Percentiles rank a stretch among this genome's conserved stretches.
Evolutionary conservation across 2,797 vertebrate species (phyloP).

Genomic region (Myoxocephalus aenaeus): DNA sequence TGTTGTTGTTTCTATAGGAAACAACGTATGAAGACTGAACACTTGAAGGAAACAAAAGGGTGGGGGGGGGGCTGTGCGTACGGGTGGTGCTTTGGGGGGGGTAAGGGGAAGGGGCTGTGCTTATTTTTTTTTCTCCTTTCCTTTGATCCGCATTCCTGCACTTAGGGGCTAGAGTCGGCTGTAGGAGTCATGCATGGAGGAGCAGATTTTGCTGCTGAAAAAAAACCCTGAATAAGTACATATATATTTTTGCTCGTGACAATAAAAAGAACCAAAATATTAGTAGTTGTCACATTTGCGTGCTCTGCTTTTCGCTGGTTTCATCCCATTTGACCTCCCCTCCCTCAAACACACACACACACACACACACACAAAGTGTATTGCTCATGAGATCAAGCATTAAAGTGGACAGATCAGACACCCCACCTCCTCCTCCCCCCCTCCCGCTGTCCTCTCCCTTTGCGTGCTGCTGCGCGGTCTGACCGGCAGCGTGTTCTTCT

Average conservation of each 20-base stretch:
- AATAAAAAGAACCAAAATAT: neutral
- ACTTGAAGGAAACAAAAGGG: slow-evolving; percentile 43
- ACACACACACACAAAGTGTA: neutral
- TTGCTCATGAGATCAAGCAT: slow-evolving; percentile 6
- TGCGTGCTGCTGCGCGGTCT: slow-evolving; percentile 65
- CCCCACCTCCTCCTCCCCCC: slow-evolving; percentile 43
- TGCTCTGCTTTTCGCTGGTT: neutral
- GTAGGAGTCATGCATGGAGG: slow-evolving; percentile 78
- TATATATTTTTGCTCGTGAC: neutral
- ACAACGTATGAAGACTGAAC: slow-evolving; percentile 37
- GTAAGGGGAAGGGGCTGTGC: slow-evolving; percentile 71
- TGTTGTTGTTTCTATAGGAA: slow-evolving; percentile 28
- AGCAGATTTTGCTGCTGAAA: slow-evolving; percentile 49
- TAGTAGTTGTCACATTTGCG: neutral
- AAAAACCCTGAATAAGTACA: slow-evolving; percentile 14
- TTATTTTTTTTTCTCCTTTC: slow-evolving; percentile 54
- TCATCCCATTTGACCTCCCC: neutral
- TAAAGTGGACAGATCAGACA: slow-evolving; percentile 45
- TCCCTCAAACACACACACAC: neutral
- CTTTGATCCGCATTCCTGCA: slow-evolving; percentile 85
- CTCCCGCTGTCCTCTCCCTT: slow-evolving; percentile 55
- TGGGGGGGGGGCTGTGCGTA: slow-evolving; percentile 51
- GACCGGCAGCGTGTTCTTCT: slow-evolving; percentile 59
- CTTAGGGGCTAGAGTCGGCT: slow-evolving; percentile 70
- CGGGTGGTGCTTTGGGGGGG: slow-evolving; percentile 70